Evolutionary conservation across 2,113 vertebrate genomes (phyloP), one percentile per base, ranked within the genome.

Genomic region (Rhinogobius similis): DNA sequence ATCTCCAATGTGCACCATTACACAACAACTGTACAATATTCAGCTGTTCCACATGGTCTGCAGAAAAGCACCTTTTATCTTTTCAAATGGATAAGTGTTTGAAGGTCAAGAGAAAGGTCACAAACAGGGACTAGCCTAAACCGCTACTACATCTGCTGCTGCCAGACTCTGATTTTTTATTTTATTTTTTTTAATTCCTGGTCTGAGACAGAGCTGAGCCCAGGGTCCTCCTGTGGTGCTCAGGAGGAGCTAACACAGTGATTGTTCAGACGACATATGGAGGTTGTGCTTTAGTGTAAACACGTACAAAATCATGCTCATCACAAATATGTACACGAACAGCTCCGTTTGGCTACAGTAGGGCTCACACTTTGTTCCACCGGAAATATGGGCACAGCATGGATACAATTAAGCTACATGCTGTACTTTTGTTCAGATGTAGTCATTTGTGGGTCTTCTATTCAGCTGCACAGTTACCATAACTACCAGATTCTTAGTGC

Each of bases 291-390:
- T 61, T 76, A 68, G 81, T 90, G 83, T 87, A 71, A 76, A 88
- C 75, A 79, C 43, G 65, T 81, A 79, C 65, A 90, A 91, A 87
- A 87, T 83, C 93, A 93, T 93, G 91, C 91, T 90, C 78, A 73
- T 80, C 79, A 73, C 62, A 43, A 75, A 82, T 68, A 78, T 68
- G 70, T 67, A 72, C 53, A 32, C 26, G 46, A 21, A 66, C 65
- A 39, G 44, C 50, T 74, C 67, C 52, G 48, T 50, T n/a, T 27
- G 29, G 29, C 56, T 61, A 36, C 56, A 32, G 27, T 26, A 61
- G 29, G 58, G 29, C 16, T 59, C 27, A 3, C 58, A 61, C 29
- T 27, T 26, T 20, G 16, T 36, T 61, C 20, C 29, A 29, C 55
- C 16, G 12, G 53, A 26, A 56, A 56, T 27, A 56, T 26, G 53